A percentile compares a stretch with the other conserved stretches of the same genome.
Conservation (phyloP, 1,140 invertebrate species). For the Lerema accius region DNA sequence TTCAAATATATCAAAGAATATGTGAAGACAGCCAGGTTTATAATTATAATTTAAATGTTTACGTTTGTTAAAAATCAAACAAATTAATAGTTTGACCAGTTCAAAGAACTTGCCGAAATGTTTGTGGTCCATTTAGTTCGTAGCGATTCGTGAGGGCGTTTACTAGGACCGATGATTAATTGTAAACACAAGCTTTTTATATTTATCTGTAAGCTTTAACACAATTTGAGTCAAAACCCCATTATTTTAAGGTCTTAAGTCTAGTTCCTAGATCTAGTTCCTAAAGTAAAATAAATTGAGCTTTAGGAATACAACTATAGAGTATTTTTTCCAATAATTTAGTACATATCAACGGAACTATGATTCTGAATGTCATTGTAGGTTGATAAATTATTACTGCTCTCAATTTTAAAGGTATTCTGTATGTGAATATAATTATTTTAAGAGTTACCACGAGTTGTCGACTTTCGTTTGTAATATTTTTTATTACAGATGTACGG, state of each 20-base stretch:
- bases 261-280: not conserved
- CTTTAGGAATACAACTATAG: slow-evolving; percentile 27
- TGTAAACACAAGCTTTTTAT: slow-evolving; percentile 66
- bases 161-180: slow-evolving; percentile 78
- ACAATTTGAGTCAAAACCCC: slow-evolving; percentile 39
- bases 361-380: slow-evolving; percentile 67
- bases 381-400: slow-evolving; percentile 76
- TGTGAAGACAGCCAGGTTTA: not conserved
- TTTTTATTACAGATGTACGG: slow-evolving; percentile 26
- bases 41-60: not conserved
- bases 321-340: slow-evolving; percentile 47
- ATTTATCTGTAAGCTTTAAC: slow-evolving; percentile 31
- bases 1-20: not conserved
- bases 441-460: slow-evolving; percentile 21
- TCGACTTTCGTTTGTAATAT: not conserved
- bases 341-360: slow-evolving; percentile 32
- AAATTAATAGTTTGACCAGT: slow-evolving; percentile 45
- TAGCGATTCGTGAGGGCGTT: slow-evolving; percentile 79
- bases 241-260: slow-evolving; percentile 38
- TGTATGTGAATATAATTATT: slow-evolving; percentile 66
- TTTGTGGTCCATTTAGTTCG: slow-evolving; percentile 78
- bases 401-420: slow-evolving; percentile 71
- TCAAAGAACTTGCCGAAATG: slow-evolving; percentile 65
- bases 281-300: slow-evolving; percentile 46
- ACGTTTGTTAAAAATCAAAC: slow-evolving; percentile 45